A percentile compares a stretch with the other conserved stretches of the same genome.
These are phyloP conservation scores for Drosophila punjabiensis DNA, from an alignment of 1,140 invertebrate species.

Conservation along the genomic window DNA sequence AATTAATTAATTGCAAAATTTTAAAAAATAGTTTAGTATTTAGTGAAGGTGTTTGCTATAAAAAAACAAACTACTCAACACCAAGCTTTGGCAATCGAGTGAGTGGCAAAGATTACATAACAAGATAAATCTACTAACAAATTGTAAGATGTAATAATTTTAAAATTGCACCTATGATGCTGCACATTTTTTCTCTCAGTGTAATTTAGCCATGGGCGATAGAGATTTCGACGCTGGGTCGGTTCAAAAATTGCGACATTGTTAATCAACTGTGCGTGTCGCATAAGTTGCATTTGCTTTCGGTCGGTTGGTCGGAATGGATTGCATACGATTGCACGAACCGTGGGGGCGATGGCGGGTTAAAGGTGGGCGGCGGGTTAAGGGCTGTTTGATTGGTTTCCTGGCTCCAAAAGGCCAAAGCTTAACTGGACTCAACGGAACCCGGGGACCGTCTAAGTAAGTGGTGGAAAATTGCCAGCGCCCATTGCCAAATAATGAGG, in stretches of 20 bases:
- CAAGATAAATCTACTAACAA: not conserved
- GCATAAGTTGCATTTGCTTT: slow-evolving; percentile 64
- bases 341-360: not conserved
- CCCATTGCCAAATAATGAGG: slow-evolving; percentile 17
- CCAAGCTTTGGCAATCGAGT: too few relatives aligned
- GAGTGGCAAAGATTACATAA: too few relatives aligned
- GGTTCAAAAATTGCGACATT: slow-evolving; percentile 75
- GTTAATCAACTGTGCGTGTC: slow-evolving; percentile 79
- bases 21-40: too few relatives aligned
- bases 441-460: slow-evolving; percentile 18
- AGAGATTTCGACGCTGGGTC: slow-evolving; percentile 40
- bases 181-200: not conserved
- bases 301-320: slow-evolving; percentile 33
- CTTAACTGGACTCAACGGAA: slow-evolving; percentile 19
- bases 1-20: too few relatives aligned
- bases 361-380: not conserved
- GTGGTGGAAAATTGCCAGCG: slow-evolving; percentile 29
- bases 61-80: too few relatives aligned
- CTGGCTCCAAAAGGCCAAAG: slow-evolving; percentile 12
- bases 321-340: slow-evolving; percentile 27
- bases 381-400: slow-evolving; percentile 22
- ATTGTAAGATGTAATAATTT: too few relatives aligned
- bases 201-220: slow-evolving; percentile 3
- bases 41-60: too few relatives aligned
- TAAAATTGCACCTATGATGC: not conserved